Conservation (phyloP, 2,888 invertebrate species). For the Ametastegia equiseti region DNA sequence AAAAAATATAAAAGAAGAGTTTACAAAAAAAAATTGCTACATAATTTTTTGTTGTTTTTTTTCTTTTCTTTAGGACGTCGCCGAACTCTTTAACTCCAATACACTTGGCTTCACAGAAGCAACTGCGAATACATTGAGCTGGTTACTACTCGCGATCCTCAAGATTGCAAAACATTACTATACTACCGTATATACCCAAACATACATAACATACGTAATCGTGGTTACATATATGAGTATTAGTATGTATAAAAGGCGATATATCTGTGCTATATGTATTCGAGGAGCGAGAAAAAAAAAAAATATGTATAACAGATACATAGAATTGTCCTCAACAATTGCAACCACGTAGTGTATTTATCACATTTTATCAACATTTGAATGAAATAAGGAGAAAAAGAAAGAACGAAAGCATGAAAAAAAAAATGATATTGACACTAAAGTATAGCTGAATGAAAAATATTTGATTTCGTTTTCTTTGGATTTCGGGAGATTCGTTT, state of each 20-base stretch:
- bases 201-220: neutral
- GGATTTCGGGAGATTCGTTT: too few species aligned
- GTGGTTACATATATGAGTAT: neutral
- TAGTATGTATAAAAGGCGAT: neutral
- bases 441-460: too few species aligned
- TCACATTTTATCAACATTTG: too few species aligned
- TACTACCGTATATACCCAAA: neutral
- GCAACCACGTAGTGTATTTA: too few species aligned
- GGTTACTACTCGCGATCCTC: neutral
- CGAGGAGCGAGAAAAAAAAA: too few species aligned
- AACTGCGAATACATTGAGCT: conserved; percentile 6
- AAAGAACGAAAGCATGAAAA: too few species aligned
- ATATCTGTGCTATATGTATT: too few species aligned
- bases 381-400: too few species aligned
- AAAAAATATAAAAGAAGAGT: neutral
- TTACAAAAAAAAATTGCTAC: neutral
- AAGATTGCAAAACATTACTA: conserved; percentile 12
- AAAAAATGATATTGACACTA: too few species aligned
- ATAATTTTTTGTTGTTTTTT: neutral
- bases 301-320: too few species aligned
- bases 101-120: conserved; percentile 21
- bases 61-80: neutral
- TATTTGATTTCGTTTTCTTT: too few species aligned
- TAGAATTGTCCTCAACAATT: too few species aligned
- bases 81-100: neutral